Conservation (phyloP, 2,797 vertebrate genomes). For the Tadarida brasiliensis region DNA sequence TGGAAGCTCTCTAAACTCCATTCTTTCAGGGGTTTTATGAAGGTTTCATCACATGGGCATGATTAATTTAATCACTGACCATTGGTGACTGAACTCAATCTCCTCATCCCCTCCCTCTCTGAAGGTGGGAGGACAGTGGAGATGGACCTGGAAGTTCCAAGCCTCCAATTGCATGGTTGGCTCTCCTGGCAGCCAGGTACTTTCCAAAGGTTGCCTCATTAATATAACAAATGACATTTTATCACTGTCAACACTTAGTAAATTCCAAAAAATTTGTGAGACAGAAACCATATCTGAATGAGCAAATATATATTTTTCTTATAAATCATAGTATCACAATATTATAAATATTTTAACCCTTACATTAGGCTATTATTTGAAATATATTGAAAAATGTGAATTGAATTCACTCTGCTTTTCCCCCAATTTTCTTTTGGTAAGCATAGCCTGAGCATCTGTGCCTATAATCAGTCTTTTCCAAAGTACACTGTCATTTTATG, state of each 20-base stretch:
- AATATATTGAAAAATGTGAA: neutral
- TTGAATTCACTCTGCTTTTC: neutral
- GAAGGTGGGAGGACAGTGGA: neutral
- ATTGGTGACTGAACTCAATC: neutral
- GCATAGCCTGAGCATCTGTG: neutral
- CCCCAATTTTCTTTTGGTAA: neutral
- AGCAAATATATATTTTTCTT: neutral
- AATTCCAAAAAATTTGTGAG: neutral
- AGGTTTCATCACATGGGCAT: neutral
- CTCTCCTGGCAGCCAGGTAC: neutral
- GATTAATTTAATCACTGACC: neutral
- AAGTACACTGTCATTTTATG: neutral
- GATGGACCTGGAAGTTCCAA: neutral
- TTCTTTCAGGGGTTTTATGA: neutral
- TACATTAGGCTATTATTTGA: neutral
- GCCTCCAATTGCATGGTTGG: neutral
- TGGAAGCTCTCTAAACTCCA: neutral
- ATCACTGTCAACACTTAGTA: neutral
- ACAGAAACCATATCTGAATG: neutral
- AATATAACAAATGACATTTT: constrained; percentile 24
- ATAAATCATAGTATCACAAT: neutral
- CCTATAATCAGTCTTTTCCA: neutral
- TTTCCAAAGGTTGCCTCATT: neutral
- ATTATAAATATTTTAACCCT: neutral
- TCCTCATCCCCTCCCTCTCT: neutral